These are phyloP conservation scores for Kuschelorhynchus macadamiae DNA, from an alignment of 2,888 invertebrate species.

Conservation along the genomic window DNA sequence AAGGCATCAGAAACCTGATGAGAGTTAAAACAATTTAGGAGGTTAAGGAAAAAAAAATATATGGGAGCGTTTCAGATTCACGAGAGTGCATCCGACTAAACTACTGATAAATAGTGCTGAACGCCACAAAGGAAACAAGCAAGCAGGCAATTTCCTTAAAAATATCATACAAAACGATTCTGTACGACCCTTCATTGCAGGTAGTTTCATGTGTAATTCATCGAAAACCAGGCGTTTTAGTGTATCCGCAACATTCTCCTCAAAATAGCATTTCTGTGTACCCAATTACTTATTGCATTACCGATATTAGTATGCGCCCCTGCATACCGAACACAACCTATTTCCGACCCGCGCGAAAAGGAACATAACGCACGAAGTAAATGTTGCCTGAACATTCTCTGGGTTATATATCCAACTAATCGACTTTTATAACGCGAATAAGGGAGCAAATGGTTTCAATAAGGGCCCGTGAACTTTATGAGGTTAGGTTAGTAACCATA, in stretches of 20 bases:
- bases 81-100: no score
- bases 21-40: no score
- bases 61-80: no score
- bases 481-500: conserved; percentile 11
- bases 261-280: background rate
- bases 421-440: conserved; percentile 39
- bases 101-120: no score
- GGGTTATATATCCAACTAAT: conserved; percentile 24
- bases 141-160: no score
- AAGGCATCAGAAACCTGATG: no score
- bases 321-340: background rate
- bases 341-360: background rate
- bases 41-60: no score
- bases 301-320: conserved; percentile 3
- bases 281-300: conserved; percentile 3
- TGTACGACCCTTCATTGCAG: no score
- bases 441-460: conserved; percentile 35
- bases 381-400: background rate
- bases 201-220: no score
- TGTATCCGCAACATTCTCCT: background rate
- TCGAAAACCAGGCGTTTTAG: no score
- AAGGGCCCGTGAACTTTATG: conserved; percentile 28
- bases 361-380: background rate
- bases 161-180: no score
- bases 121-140: no score